Evolutionary conservation across 2,888 invertebrate species (phyloP).

Genomic region (Xylota segnis): DNA sequence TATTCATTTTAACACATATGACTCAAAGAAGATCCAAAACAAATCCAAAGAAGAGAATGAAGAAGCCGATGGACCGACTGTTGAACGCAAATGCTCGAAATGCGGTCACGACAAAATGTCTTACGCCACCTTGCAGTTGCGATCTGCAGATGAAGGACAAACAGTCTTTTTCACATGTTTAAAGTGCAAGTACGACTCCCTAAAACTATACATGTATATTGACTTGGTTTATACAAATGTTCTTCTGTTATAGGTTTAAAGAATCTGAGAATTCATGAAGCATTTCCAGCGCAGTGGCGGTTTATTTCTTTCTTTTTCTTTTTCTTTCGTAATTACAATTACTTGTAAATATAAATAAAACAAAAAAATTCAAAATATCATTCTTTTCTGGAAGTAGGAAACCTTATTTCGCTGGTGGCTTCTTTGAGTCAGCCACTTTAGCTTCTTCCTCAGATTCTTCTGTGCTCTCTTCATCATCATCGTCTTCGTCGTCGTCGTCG

Average conservation of each 20-base stretch:
- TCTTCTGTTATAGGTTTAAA: constrained; percentile 79
- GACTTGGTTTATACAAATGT: neutral
- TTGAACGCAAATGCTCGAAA: constrained; percentile 92
- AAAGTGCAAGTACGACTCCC: constrained; percentile 87
- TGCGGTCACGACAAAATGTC: constrained; percentile 97
- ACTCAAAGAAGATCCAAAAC: constrained; percentile 80
- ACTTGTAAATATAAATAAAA: constrained; percentile 44
- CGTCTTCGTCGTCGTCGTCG: constrained; percentile 79
- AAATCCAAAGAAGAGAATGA: constrained; percentile 81
- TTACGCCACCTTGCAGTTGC: constrained; percentile 96
- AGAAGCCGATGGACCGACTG: constrained; percentile 90
- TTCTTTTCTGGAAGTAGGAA: neutral
- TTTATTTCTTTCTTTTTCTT: constrained; percentile 48
- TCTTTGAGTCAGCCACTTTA: constrained; percentile 45
- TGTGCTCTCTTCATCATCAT: constrained; percentile 77
- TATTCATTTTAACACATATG: constrained; percentile 89
- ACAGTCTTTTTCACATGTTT: constrained; percentile 99
- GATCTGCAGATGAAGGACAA: constrained; percentile 99
- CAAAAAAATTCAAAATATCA: constrained; percentile 21
- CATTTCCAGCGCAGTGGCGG: neutral
- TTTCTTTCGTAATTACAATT: constrained; percentile 21
- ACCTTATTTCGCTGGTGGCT: constrained; percentile 34
- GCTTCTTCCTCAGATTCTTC: constrained; percentile 78
- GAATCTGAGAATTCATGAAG: constrained; percentile 83
- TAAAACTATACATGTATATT: neutral